phyloP scores from a whole-genome alignment of 1,140 invertebrate species.

The Oreohelix idahoensis region DNA sequence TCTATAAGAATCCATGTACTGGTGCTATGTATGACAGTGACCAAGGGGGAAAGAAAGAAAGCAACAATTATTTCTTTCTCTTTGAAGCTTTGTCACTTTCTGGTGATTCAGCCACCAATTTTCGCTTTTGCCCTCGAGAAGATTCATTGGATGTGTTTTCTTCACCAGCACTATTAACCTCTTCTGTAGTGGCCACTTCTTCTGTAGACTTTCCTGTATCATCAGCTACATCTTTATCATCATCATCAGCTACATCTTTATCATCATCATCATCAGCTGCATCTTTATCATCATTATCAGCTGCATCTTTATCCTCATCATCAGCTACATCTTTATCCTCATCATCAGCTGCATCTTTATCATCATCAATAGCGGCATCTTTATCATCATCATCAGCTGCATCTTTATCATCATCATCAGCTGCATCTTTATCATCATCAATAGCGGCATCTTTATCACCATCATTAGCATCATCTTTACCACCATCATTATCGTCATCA shows the following conservation, averaged over 20 bases:
- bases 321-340: too few species aligned
- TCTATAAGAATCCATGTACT: background rate
- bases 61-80: background rate
- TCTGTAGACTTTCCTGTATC: background rate
- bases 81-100: background rate
- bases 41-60: background rate
- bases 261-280: conserved; percentile 22
- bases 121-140: background rate
- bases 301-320: conserved; percentile 21
- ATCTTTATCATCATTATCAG: background rate
- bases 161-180: background rate
- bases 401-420: conserved; percentile 36
- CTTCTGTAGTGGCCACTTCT: background rate
- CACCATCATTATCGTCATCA: too few species aligned
- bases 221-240: background rate
- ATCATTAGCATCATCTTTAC: conserved; percentile 28
- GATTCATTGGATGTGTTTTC: background rate
- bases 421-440: conserved; percentile 16
- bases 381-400: conserved; percentile 31
- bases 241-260: background rate
- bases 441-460: background rate
- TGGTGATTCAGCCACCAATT: background rate
- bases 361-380: conserved; percentile 39
- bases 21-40: background rate
- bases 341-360: too few species aligned